A percentile compares a stretch with the other conserved stretches of the same genome.
Conservation (phyloP, 2,888 invertebrate species). For the Linnaemya vulpina region DNA sequence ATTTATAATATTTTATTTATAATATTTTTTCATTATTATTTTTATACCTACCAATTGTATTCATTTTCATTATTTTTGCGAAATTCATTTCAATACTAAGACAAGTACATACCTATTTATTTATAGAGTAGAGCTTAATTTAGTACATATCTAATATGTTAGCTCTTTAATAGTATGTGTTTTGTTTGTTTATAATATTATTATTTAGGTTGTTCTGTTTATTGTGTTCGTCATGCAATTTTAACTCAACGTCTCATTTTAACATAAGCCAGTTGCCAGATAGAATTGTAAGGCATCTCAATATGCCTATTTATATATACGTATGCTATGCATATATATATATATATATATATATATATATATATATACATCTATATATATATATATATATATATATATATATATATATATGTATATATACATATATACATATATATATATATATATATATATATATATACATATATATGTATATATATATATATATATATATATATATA, state of each 20-base stretch:
- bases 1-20: slow-evolving; percentile 23
- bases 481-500: too few relatives aligned
- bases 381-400: too few relatives aligned
- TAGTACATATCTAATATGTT: slow-evolving; percentile 30
- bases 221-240: slow-evolving; percentile 63
- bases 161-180: background rate
- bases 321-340: too few relatives aligned
- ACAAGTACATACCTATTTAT: slow-evolving; percentile 18
- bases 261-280: slow-evolving; percentile 40
- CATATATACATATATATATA: too few relatives aligned
- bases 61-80: slow-evolving; percentile 40
- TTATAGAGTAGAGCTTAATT: slow-evolving; percentile 48
- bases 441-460: too few relatives aligned
- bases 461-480: too few relatives aligned
- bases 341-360: too few relatives aligned
- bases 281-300: background rate
- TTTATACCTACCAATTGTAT: slow-evolving; percentile 27
- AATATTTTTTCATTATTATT: slow-evolving; percentile 27
- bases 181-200: slow-evolving; percentile 16
- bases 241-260: slow-evolving; percentile 51
- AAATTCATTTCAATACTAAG: slow-evolving; percentile 41
- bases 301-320: too few relatives aligned
- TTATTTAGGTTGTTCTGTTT: slow-evolving; percentile 57
- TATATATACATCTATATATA: too few relatives aligned
- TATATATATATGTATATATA: too few relatives aligned